These are phyloP conservation scores for Epizoanthus scotinus DNA, from an alignment of 92 coral and sea anemone species.

Conservation along the genomic window DNA sequence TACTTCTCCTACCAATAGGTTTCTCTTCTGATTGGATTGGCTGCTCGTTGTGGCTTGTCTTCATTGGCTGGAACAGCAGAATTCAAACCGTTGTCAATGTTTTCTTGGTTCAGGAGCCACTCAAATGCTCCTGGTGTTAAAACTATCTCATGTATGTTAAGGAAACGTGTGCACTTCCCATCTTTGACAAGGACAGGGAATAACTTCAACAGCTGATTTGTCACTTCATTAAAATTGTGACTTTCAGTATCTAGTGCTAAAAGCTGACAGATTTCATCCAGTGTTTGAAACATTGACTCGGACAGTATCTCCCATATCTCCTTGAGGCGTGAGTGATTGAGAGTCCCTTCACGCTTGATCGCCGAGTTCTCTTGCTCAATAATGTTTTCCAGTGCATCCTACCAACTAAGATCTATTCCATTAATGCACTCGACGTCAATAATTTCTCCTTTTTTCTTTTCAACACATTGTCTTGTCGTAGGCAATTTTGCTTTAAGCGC, in stretches of 20 bases:
- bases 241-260: not conserved
- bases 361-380: slow-evolving; percentile 35
- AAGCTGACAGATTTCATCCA: slow-evolving; percentile 10
- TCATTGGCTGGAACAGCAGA: not conserved
- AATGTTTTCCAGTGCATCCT: slow-evolving; percentile 20
- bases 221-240: not conserved
- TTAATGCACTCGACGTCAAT: slow-evolving; percentile 29
- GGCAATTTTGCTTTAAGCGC: slow-evolving; percentile 20
- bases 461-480: slow-evolving; percentile 22
- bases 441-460: slow-evolving; percentile 17
- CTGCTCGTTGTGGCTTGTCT: slow-evolving; percentile 20
- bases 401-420: slow-evolving; percentile 25
- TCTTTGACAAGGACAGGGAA: not conserved
- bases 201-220: not conserved
- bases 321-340: slow-evolving; percentile 22
- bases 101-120: not conserved
- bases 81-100: not conserved
- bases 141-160: not conserved
- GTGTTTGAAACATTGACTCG: not conserved
- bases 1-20: not conserved
- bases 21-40: not conserved
- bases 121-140: slow-evolving; percentile 1
- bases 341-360: slow-evolving; percentile 35
- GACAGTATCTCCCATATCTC: slow-evolving; percentile 27
- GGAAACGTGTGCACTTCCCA: not conserved